These are phyloP conservation scores for Phlogophora meticulosa DNA, from an alignment of 2,888 invertebrate species.

Conservation along the genomic window DNA sequence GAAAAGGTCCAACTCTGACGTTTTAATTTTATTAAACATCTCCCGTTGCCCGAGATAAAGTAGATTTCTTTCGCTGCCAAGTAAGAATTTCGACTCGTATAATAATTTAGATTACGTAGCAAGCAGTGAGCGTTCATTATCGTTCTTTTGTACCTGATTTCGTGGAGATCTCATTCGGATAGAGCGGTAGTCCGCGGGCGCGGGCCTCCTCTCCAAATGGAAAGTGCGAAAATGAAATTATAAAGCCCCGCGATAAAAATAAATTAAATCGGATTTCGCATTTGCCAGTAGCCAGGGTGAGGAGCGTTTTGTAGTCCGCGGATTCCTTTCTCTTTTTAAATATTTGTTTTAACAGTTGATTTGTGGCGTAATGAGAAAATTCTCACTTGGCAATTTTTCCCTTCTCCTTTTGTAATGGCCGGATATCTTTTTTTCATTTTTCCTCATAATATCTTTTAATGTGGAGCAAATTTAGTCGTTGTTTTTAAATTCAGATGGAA, in stretches of 20 bases:
- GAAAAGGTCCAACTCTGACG: slow-evolving; percentile 82
- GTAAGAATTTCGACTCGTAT: slow-evolving; percentile 90
- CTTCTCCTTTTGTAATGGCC: slow-evolving; percentile 75
- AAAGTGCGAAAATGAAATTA: slow-evolving; percentile 92
- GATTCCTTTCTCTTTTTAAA: slow-evolving; percentile 89
- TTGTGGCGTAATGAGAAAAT: slow-evolving; percentile 90
- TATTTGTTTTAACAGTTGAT: slow-evolving; percentile 91
- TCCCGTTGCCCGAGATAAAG: slow-evolving; percentile 87
- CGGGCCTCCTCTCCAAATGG: slow-evolving; percentile 89
- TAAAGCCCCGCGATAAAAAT: slow-evolving; percentile 91
- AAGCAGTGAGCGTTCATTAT: slow-evolving; percentile 91
- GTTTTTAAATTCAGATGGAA: slow-evolving; percentile 57
- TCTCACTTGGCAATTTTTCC: slow-evolving; percentile 85
- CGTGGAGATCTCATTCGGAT: slow-evolving; percentile 91
- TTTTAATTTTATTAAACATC: slow-evolving; percentile 91
- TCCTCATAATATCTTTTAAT: slow-evolving; percentile 61
- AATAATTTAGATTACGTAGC: slow-evolving; percentile 91
- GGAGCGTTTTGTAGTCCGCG: slow-evolving; percentile 87
- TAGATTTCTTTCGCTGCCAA: slow-evolving; percentile 90
- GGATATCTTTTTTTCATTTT: slow-evolving; percentile 73
- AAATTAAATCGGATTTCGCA: slow-evolving; percentile 91
- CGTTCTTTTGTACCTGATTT: slow-evolving; percentile 91
- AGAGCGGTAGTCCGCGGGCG: slow-evolving; percentile 88
- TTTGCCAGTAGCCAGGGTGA: slow-evolving; percentile 89
- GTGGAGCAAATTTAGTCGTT: slow-evolving; percentile 50